These are phyloP conservation scores for Lacerta viridis DNA, from an alignment of 2,797 vertebrate genomes.

Conservation along the genomic window DNA sequence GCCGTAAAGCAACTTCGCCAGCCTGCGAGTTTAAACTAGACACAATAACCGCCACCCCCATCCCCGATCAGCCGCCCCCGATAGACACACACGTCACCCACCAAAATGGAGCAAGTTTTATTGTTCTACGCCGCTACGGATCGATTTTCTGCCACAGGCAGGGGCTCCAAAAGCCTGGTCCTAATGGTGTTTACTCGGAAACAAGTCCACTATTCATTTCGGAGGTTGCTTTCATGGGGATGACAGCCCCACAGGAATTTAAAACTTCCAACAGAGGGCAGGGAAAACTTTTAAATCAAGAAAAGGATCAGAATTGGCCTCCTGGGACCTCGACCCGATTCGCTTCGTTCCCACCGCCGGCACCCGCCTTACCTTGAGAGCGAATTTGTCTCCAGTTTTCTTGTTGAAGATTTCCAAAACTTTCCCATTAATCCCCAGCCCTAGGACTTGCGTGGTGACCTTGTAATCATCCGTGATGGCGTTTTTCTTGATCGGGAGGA, in stretches of 20 bases:
- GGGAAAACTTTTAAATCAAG: neutral
- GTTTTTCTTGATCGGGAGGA: slow-evolving; percentile 91
- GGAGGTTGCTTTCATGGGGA: neutral
- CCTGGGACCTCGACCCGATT: neutral
- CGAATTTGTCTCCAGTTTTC: slow-evolving; percentile 92
- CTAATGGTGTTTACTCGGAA: too few relatives aligned
- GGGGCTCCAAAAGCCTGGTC: neutral
- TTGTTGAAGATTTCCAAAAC: slow-evolving; percentile 94
- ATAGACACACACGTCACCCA: slow-evolving; percentile 1
- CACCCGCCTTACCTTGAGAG: slow-evolving; percentile 87
- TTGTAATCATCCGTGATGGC: slow-evolving; percentile 98
- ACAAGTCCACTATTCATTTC: neutral
- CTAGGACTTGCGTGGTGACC: slow-evolving; percentile 95
- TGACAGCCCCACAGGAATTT: neutral
- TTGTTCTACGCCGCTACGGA: neutral
- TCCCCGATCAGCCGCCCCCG: neutral
- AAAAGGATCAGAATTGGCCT: neutral
- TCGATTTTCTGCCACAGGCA: too few relatives aligned
- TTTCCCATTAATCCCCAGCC: slow-evolving; percentile 96
- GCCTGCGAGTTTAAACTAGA: neutral
- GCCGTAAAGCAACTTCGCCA: neutral
- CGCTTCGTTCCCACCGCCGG: neutral
- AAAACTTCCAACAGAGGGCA: neutral
- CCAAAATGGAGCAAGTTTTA: neutral
- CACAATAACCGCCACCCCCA: neutral